phyloP scores from a whole-genome alignment of 2,888 invertebrate species.

The Dysmachus trigonus region DNA sequence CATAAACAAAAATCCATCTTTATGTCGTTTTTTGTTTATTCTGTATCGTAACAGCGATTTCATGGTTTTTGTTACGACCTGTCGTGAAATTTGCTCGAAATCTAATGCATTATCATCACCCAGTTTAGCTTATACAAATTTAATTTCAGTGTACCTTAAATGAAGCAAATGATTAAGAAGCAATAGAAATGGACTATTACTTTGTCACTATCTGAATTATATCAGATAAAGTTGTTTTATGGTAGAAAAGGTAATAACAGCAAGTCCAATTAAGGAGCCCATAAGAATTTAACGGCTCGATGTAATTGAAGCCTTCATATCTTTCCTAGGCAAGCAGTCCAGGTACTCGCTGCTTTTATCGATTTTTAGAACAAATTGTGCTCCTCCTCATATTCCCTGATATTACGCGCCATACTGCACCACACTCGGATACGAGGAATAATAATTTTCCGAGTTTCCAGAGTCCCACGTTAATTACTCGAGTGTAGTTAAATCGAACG shows the following conservation, averaged over 20 bases:
- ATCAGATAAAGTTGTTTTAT: neutral
- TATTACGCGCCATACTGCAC: neutral
- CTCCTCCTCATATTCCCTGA: neutral
- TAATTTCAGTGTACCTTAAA: neutral
- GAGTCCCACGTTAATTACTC: slow-evolving; percentile 7
- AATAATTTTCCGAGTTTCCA: neutral
- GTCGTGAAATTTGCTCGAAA: too few species aligned
- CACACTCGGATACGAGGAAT: neutral
- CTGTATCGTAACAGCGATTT: too few species aligned
- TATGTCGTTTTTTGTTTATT: neutral
- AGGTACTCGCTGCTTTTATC: neutral
- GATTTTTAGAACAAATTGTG: neutral
- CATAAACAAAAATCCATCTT: neutral
- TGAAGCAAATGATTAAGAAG: neutral
- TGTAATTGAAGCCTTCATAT: neutral
- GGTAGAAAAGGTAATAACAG: neutral
- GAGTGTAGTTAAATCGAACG: neutral
- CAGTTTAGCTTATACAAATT: neutral
- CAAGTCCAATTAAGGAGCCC: neutral
- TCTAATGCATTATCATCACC: too few species aligned
- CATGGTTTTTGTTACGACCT: too few species aligned
- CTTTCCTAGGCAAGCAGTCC: neutral
- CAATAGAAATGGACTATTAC: neutral
- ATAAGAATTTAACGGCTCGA: neutral
- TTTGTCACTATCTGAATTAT: neutral